Base-by-base conservation (phyloP, 2,113 vertebrate genomes). In the Sylvilagus bachmani region DNA sequence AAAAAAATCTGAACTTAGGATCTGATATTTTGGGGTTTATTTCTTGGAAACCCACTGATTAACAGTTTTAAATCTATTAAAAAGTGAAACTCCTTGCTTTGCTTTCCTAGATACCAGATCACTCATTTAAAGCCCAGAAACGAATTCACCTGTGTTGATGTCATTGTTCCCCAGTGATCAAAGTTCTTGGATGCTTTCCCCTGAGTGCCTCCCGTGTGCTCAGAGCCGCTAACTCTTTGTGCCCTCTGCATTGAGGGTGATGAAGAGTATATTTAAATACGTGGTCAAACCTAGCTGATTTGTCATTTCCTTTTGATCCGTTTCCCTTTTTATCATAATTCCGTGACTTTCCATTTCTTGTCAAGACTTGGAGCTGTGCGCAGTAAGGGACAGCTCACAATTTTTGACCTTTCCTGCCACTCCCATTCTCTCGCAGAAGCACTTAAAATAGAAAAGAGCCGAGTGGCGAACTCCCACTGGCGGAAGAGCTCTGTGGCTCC, bases 281-380 rank as follows among this genome's bases (percentile, higher is more conserved):
- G 36, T 53, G 36, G 62, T 69, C 81, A 87, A 9, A 16, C 49
- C 31, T 6, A 6, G 53, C 17, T 25, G 24, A 13, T 12, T 44
- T 66, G 70, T 71, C 67, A 17, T 64, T 70, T 93, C 88, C 73
- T 85, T 83, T 77, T 86, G 78, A 92, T 90, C 82, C 64, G 9
- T 38, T 53, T 87, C 29, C 79, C 9, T 13, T 44, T 82, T 90
- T 55, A 66, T 95, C 69, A 66, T 61, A 67, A 80, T 67, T 80
- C 92, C 85, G 73, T 79, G 78, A 95, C 79, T 78, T 96, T 74
- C 66, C 74, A 19, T n/a, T 61, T 64, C 29, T 79, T 33, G 51
- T 82, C 81, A 85, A 88, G 89, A 44, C 77, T 84, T 13, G 17
- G 58, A 44, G 86, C 82, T 9, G 0, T 25, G 89, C 77, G 82